These are phyloP conservation scores for Plagodis dolabraria DNA, from an alignment of 2,888 invertebrate genomes.

Conservation along the genomic window DNA sequence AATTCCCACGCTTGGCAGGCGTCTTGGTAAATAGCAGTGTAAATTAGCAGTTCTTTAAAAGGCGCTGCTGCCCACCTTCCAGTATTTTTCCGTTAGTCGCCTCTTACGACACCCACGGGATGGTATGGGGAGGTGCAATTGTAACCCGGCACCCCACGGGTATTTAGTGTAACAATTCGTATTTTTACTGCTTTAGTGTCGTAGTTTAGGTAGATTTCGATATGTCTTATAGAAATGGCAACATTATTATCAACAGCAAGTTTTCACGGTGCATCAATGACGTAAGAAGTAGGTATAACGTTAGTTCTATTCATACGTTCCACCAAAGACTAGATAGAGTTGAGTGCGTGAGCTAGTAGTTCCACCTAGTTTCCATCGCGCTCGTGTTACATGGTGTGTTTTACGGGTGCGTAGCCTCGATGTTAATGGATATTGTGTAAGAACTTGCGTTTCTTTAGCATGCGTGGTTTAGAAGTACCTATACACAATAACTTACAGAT, in stretches of 20 bases:
- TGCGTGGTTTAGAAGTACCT: background rate
- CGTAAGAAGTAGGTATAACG: constrained; percentile 3
- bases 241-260: constrained; percentile 8
- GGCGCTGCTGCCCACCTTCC: no score
- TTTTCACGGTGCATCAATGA: constrained; percentile 14
- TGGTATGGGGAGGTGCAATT: no score
- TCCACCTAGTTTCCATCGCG: constrained; percentile 18
- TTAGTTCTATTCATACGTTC: constrained; percentile 10
- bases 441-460: background rate
- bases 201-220: background rate
- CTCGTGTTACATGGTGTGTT: constrained; percentile 16
- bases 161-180: no score
- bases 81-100: no score
- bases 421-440: constrained; percentile 2
- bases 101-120: no score
- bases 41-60: no score
- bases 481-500: no score
- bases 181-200: no score
- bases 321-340: no score
- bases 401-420: constrained; percentile 16
- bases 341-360: background rate
- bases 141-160: no score
- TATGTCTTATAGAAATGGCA: background rate
- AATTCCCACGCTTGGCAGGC: no score
- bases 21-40: no score